phyloP scores from a whole-genome alignment of 1,140 invertebrate genomes.

The Rhagoletis zephyria region DNA sequence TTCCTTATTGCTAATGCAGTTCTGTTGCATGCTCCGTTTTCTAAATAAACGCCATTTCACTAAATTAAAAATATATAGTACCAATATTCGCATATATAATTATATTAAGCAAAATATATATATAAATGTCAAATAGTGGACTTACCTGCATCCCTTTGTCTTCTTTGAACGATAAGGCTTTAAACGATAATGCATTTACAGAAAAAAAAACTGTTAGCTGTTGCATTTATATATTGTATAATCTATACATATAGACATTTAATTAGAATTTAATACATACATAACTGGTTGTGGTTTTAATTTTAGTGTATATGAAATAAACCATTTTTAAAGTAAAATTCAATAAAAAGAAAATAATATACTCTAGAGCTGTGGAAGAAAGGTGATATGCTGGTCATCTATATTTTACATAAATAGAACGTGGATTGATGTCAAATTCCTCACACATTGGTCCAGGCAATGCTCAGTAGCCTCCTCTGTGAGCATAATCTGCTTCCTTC shows the following conservation, averaged over 20 bases:
- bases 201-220: not conserved
- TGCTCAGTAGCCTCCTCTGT: too few relatives aligned
- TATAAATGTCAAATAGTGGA: not conserved
- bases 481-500: too few relatives aligned
- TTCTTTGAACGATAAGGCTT: not conserved
- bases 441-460: too few relatives aligned
- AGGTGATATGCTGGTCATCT: too few relatives aligned
- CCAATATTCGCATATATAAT: not conserved
- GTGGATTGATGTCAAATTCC: too few relatives aligned
- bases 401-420: too few relatives aligned
- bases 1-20: constrained; percentile 21
- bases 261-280: not conserved
- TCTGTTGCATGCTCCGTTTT: constrained; percentile 16
- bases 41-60: not conserved
- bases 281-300: constrained; percentile 24
- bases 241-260: not conserved
- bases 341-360: too few relatives aligned
- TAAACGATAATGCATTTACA: not conserved
- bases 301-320: not conserved
- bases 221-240: not conserved
- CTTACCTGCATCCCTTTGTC: constrained; percentile 16
- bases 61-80: not conserved
- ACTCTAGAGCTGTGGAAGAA: too few relatives aligned
- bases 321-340: not conserved
- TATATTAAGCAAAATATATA: constrained; percentile 12